Conservation (phyloP, 2,888 invertebrate genomes). For the Orthosia incerta region DNA sequence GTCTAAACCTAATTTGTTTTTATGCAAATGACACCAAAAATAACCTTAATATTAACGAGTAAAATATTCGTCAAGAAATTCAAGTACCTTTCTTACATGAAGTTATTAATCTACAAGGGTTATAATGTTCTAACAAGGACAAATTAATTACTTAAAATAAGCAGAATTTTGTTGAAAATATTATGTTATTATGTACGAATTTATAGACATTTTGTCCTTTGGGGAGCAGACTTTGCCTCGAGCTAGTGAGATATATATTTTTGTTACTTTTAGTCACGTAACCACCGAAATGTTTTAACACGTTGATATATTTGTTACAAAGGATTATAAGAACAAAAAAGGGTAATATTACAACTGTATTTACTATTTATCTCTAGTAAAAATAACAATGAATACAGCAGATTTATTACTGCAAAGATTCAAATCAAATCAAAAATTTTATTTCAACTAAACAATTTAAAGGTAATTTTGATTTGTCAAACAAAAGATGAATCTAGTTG, state of each 20-base stretch:
- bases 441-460: too few relatives aligned
- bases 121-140: conserved; percentile 43
- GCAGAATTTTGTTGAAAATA: conserved; percentile 45
- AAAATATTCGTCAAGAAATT: conserved; percentile 42
- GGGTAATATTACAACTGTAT: neutral
- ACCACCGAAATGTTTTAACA: neutral
- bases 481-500: too few relatives aligned
- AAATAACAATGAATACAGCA: neutral
- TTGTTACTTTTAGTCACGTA: conserved; percentile 24
- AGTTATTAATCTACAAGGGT: conserved; percentile 35
- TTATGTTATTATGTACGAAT: conserved; percentile 32
- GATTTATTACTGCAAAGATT: neutral
- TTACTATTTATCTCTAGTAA: neutral
- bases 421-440: too few relatives aligned
- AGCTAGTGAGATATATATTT: conserved; percentile 27
- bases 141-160: conserved; percentile 51
- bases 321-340: neutral
- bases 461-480: too few relatives aligned
- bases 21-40: conserved; percentile 14
- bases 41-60: conserved; percentile 5
- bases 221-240: conserved; percentile 26
- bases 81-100: conserved; percentile 19
- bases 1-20: conserved; percentile 9
- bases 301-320: conserved; percentile 8
- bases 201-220: conserved; percentile 47